These are phyloP conservation scores for Gila robusta DNA, from an alignment of 2,797 vertebrate genomes.

Conservation along the genomic window DNA sequence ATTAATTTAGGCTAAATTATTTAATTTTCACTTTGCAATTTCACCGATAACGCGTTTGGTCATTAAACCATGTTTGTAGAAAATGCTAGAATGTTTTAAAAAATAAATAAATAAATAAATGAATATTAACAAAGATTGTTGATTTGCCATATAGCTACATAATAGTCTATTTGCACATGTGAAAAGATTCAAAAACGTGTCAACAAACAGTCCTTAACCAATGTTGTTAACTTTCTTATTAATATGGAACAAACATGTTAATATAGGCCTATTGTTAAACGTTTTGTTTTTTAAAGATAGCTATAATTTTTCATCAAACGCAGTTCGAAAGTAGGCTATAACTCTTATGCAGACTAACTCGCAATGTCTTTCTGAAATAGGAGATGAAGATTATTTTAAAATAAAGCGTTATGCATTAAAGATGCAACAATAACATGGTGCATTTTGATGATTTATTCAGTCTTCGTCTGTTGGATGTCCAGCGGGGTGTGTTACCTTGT, in stretches of 20 bases:
- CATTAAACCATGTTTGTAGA: background rate
- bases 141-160: background rate
- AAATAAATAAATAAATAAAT: background rate
- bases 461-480: slow-evolving; percentile 70
- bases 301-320: background rate
- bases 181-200: background rate
- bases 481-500: slow-evolving; percentile 78
- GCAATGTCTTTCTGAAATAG: background rate
- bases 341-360: background rate
- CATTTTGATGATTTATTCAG: background rate
- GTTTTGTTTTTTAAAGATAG: background rate
- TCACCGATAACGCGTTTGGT: background rate
- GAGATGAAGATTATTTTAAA: background rate
- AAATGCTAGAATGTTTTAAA: background rate
- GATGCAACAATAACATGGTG: background rate
- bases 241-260: no score
- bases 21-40: background rate
- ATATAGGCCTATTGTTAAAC: background rate
- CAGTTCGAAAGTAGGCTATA: no score
- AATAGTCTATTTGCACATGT: background rate
- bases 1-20: background rate
- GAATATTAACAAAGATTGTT: background rate
- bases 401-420: background rate
- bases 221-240: no score
- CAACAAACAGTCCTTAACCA: background rate